A percentile compares a stretch with the other conserved stretches of the same genome.
These are phyloP conservation scores for Helleia helle DNA, from an alignment of 2,888 invertebrate genomes.

Conservation along the genomic window DNA sequence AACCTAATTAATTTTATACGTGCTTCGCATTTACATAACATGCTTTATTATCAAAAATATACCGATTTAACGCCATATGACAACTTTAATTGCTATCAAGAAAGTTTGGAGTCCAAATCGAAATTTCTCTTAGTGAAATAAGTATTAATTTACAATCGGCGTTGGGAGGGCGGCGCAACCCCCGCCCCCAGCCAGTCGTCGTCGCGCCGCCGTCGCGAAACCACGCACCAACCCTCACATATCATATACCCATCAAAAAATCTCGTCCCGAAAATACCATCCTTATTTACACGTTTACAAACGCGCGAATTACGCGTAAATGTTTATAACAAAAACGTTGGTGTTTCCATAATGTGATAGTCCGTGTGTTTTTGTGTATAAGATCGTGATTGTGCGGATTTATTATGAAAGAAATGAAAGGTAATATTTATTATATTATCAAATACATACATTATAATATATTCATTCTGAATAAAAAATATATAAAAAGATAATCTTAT, in stretches of 20 bases:
- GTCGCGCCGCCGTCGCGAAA: conserved; percentile 45
- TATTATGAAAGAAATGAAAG: no score
- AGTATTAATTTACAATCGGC: conserved; percentile 73
- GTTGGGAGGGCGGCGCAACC: conserved; percentile 46
- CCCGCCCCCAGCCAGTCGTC: conserved; percentile 55
- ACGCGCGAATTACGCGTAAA: not conserved
- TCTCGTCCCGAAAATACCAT: conserved; percentile 31
- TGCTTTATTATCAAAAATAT: no score
- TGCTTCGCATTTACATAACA: no score
- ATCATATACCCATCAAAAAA: conserved; percentile 36
- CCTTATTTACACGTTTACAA: conserved; percentile 23
- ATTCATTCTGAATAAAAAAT: no score
- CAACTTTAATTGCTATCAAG: conserved; percentile 67
- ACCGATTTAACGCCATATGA: no score
- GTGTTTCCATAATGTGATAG: conserved; percentile 23
- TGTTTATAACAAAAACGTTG: conserved; percentile 27
- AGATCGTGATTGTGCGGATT: not conserved
- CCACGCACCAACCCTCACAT: conserved; percentile 35
- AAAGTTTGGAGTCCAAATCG: conserved; percentile 67
- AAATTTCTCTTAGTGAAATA: conserved; percentile 71
- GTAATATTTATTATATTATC: not conserved
- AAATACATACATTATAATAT: no score
- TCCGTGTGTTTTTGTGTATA: not conserved
- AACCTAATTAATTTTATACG: no score
- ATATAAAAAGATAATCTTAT: no score